These are phyloP conservation scores for Drosophila lacertosa DNA, from an alignment of 1,140 invertebrate species.

Conservation along the genomic window DNA sequence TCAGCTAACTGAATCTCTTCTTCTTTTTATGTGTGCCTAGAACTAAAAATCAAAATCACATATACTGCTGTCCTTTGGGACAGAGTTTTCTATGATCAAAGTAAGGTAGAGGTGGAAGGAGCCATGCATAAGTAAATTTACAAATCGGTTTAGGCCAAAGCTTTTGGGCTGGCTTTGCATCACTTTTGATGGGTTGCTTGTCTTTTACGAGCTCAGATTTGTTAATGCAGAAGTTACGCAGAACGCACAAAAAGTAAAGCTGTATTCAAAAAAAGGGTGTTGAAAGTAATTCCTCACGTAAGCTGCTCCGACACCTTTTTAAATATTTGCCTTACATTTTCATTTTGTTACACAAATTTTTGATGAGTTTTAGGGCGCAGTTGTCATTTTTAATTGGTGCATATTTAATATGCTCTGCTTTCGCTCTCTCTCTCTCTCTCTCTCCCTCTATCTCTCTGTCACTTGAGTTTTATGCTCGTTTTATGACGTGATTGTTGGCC, in stretches of 20 bases:
- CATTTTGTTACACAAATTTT: constrained; percentile 63
- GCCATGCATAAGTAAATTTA: constrained; percentile 57
- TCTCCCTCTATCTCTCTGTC: constrained; percentile 47
- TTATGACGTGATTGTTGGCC: constrained; percentile 44
- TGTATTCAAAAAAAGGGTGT: constrained; percentile 58
- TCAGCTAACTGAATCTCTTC: constrained; percentile 11
- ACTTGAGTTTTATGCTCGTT: constrained; percentile 67
- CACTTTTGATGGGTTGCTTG: constrained; percentile 56
- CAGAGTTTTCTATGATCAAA: constrained; percentile 62
- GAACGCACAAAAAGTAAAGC: background rate
- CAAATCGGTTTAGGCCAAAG: constrained; percentile 63
- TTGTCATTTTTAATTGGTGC: constrained; percentile 78
- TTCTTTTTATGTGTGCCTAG: background rate
- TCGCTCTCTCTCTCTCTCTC: constrained; percentile 34
- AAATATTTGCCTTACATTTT: constrained; percentile 64
- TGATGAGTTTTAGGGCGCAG: constrained; percentile 49
- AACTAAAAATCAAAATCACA: constrained; percentile 35
- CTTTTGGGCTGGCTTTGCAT: constrained; percentile 31
- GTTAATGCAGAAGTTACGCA: constrained; percentile 62
- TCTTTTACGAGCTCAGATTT: constrained; percentile 62
- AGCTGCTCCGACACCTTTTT: constrained; percentile 59
- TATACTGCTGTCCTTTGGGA: constrained; percentile 8
- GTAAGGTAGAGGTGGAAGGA: constrained; percentile 1
- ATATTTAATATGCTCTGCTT: constrained; percentile 64
- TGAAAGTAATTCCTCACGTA: constrained; percentile 35